Evolutionary conservation across 2,113 vertebrate genomes (phyloP).

Genomic region (Catharus minimus): DNA sequence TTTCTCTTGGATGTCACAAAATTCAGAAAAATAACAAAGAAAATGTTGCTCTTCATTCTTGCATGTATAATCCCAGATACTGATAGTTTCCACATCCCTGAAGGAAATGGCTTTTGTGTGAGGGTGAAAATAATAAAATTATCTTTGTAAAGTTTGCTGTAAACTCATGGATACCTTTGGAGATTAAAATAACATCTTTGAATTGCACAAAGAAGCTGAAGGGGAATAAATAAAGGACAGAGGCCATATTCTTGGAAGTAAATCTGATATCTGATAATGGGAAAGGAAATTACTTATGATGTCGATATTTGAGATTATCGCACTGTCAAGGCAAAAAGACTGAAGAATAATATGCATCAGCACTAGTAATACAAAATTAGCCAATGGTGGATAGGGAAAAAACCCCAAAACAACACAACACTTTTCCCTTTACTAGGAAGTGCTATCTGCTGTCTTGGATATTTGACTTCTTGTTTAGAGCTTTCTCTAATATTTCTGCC

Average conservation of each 20-base stretch:
- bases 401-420: fast-evolving
- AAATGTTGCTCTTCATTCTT: not conserved
- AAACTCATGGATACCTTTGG: not conserved
- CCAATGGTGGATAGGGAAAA: not conserved
- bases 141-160: not conserved
- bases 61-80: not conserved
- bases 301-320: not conserved
- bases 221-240: not conserved
- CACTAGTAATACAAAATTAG: not conserved
- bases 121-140: not conserved
- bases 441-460: not conserved
- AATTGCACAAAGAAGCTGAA: not conserved
- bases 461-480: not conserved
- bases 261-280: not conserved
- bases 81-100: not conserved
- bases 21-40: not conserved
- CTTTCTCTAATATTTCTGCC: not conserved
- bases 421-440: not conserved
- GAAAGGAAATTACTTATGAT: not conserved
- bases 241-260: not conserved
- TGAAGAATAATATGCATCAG: not conserved
- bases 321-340: not conserved
- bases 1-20: not conserved
- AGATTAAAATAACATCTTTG: not conserved
- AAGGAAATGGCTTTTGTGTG: not conserved